Evolutionary conservation across 2,888 invertebrate genomes (phyloP), one percentile per base, ranked within the genome.

Genomic region (Drosophila conformis): DNA sequence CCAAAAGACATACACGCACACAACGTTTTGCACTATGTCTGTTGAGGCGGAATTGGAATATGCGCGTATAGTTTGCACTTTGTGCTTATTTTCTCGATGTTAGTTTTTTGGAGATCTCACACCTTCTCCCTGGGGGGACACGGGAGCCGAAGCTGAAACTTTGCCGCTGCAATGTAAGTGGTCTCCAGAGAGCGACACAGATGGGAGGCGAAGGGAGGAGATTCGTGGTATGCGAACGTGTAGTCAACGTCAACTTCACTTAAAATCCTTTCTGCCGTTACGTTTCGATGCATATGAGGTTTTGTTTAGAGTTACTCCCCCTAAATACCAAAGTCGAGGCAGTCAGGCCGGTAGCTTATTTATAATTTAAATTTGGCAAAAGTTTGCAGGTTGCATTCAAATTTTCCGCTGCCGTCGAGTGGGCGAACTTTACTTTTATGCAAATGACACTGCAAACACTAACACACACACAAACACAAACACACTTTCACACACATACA

Each of bases 271-370:
- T 89, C 80, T 85, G 83, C 88, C 87, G 87, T 87, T 88, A 88
- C 85, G 87, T 86, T 88, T 88, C 89, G 87, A 89, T 89, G 89
- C 89, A 89, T 89, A 89, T 87, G 89, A 89, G 87, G 89, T 89
- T 87, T 87, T 89, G 88, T 87, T 85, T 88, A 83, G 75, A 75
- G 76, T 74, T 82, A 65, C 29, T 29, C n/a, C 51, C 5, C 35
- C 15, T 15, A 15, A 25, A 25, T 15, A 29, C 67, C 67, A 67
- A 68, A 69, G 54, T 69, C 58, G 62, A 61, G 63, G 64, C 70
- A 64, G 64, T 57, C 63, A 60, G 67, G 67, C 77, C 63, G 68
- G 66, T 70, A 78, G 89, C 87, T 87, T 87, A 87, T 87, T 87
- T 87, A 87, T 87, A 87, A 87, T 87, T 87, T 89, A 87, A 89